A percentile compares a stretch with the other conserved stretches of the same genome.
These are phyloP conservation scores for Rousettus leschenaultii DNA, from an alignment of 2,113 vertebrate genomes.

Conservation along the genomic window DNA sequence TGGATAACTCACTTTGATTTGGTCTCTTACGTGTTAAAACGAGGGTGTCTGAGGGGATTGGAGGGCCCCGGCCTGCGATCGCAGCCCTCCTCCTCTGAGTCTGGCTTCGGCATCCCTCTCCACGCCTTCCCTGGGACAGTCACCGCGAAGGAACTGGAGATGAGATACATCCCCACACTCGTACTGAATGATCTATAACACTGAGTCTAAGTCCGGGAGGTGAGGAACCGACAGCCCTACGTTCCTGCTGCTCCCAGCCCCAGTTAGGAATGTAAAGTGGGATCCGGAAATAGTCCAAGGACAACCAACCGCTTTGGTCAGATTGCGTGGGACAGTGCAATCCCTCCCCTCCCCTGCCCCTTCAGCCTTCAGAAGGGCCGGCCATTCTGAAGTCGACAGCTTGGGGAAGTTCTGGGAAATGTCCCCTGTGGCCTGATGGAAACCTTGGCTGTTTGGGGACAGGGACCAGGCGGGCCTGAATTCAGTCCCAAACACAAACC, in stretches of 20 bases:
- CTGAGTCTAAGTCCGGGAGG: neutral
- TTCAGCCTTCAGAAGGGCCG: neutral
- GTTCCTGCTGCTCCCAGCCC: neutral
- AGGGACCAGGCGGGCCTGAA: neutral
- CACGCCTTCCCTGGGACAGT: neutral
- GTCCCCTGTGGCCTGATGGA: neutral
- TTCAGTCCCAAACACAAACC: neutral
- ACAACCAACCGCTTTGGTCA: too few relatives aligned
- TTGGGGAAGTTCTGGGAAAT: neutral
- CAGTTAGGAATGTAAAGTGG: neutral
- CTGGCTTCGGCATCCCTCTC: too few relatives aligned
- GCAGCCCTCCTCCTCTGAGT: rapidly evolving
- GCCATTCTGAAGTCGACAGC: neutral
- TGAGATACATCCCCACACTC: neutral
- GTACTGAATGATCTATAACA: too few relatives aligned
- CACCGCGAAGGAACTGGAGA: rapidly evolving
- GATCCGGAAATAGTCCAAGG: neutral
- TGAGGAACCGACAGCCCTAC: neutral
- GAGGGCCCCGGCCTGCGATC: rapidly evolving
- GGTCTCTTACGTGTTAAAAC: neutral
- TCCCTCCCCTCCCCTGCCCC: too few relatives aligned
- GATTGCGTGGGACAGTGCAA: neutral
- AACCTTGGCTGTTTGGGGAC: too few relatives aligned
- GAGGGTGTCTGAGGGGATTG: neutral
- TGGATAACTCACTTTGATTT: neutral